Evolutionary conservation across 2,888 invertebrate species (phyloP).

Genomic region (Netelia melanura): DNA sequence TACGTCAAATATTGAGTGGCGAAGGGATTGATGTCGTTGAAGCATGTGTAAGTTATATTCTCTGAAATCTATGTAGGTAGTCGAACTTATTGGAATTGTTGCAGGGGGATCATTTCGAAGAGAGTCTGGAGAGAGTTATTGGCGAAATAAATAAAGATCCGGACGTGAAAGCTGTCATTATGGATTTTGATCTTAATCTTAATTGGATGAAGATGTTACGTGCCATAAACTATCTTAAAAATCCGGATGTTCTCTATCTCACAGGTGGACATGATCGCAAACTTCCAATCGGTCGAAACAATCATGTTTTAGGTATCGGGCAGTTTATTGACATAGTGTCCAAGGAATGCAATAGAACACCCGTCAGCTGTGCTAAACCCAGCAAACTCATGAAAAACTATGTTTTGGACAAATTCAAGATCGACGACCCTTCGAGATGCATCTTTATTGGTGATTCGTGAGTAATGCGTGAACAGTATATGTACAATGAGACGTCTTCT

Average conservation of each 20-base stretch:
- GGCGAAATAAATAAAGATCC: slow-evolving; percentile 61
- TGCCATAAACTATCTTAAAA: slow-evolving; percentile 85
- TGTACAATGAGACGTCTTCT: not conserved
- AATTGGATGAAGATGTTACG: slow-evolving; percentile 86
- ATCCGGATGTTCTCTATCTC: slow-evolving; percentile 86
- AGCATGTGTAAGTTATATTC: slow-evolving; percentile 69
- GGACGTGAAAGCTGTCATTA: slow-evolving; percentile 86
- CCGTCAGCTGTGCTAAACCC: slow-evolving; percentile 86
- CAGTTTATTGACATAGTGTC: slow-evolving; percentile 84
- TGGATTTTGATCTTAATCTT: slow-evolving; percentile 86
- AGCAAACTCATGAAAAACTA: slow-evolving; percentile 81
- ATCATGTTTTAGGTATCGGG: slow-evolving; percentile 84
- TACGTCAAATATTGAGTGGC: slow-evolving; percentile 82
- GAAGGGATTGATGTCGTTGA: slow-evolving; percentile 85
- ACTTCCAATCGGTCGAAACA: slow-evolving; percentile 82
- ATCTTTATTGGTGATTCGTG: slow-evolving; percentile 82
- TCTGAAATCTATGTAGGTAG: not conserved
- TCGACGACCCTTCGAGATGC: slow-evolving; percentile 75
- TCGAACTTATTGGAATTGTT: slow-evolving; percentile 16
- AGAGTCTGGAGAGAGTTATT: slow-evolving; percentile 33
- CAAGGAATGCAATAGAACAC: slow-evolving; percentile 83
- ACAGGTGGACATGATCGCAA: slow-evolving; percentile 85
- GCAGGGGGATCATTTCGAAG: slow-evolving; percentile 66
- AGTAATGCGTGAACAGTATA: slow-evolving; percentile 61
- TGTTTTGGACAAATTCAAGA: slow-evolving; percentile 77